Percentiles rank a stretch among this genome's conserved stretches.
phyloP scores from a whole-genome alignment of 1,140 invertebrate species.

The Platyscapa corneri region DNA sequence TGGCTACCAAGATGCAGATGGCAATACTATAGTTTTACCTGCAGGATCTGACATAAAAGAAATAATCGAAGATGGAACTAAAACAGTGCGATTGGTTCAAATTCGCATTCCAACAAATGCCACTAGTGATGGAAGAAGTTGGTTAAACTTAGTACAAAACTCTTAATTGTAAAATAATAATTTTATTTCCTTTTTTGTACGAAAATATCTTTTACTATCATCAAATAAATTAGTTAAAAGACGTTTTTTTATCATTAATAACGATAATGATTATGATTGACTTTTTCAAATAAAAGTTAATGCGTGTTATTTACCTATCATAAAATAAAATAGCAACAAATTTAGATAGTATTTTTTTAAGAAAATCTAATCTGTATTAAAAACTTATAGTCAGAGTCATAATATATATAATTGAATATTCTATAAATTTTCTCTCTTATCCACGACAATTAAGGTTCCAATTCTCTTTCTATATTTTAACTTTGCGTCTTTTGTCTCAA shows the following conservation, averaged over 20 bases:
- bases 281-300: not conserved
- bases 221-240: not conserved
- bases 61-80: constrained; percentile 61
- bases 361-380: constrained; percentile 38
- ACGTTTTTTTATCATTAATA: not conserved
- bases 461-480: constrained; percentile 7
- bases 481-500: constrained; percentile 19
- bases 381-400: constrained; percentile 24
- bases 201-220: constrained; percentile 7
- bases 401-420: constrained; percentile 48
- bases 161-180: constrained; percentile 56
- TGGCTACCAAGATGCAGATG: constrained; percentile 67
- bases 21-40: constrained; percentile 68
- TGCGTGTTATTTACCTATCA: not conserved
- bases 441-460: constrained; percentile 8
- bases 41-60: constrained; percentile 64
- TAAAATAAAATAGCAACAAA: not conserved
- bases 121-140: constrained; percentile 64
- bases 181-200: not conserved
- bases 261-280: not conserved
- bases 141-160: constrained; percentile 70
- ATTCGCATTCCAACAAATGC: constrained; percentile 67
- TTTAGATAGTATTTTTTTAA: constrained; percentile 43
- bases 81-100: constrained; percentile 67
- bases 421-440: constrained; percentile 10